Evolutionary conservation across 2,888 invertebrate species (phyloP).

Genomic region (Erannis defoliaria): DNA sequence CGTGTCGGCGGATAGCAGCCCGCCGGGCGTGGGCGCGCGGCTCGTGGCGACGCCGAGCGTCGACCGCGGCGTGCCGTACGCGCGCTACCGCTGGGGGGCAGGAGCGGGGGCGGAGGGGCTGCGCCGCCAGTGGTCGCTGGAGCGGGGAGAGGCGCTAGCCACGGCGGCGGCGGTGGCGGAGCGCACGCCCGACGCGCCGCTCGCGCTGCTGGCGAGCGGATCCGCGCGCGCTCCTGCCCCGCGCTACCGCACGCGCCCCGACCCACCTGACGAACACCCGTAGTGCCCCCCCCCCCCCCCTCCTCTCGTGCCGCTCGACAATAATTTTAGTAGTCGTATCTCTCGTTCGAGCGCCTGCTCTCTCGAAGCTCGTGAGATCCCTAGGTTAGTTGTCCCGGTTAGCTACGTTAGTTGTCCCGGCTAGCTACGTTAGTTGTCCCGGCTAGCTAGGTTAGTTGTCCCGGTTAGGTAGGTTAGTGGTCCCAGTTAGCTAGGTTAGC

Average conservation of each 20-base stretch:
- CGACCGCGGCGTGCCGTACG: constrained; percentile 89
- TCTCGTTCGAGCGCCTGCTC: constrained; percentile 34
- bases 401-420: constrained; percentile 12
- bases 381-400: constrained; percentile 19
- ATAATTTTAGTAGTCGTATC: constrained; percentile 71
- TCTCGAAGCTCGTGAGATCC: constrained; percentile 19
- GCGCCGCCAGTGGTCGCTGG: constrained; percentile 78
- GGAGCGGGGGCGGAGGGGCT: constrained; percentile 55
- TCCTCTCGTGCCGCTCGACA: constrained; percentile 61
- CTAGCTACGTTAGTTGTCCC: constrained; percentile 2
- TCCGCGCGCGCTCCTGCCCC: constrained; percentile 48
- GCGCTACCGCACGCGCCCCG: constrained; percentile 61
- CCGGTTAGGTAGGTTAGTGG: constrained; percentile 10
- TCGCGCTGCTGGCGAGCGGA: constrained; percentile 44
- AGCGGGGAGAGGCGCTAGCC: constrained; percentile 72
- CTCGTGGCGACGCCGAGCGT: constrained; percentile 66
- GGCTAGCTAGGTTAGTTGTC: too few species aligned
- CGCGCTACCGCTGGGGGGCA: constrained; percentile 75
- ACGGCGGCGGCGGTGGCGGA: constrained; percentile 61
- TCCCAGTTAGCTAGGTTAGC: background rate
- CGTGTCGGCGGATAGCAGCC: constrained; percentile 71
- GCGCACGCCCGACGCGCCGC: constrained; percentile 44
- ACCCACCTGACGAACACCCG: constrained; percentile 34
- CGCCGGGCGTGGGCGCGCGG: constrained; percentile 51
- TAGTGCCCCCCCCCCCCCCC: constrained; percentile 30